Conservation (phyloP, 1,140 invertebrate species). For the Helicorthomorpha holstii region DNA sequence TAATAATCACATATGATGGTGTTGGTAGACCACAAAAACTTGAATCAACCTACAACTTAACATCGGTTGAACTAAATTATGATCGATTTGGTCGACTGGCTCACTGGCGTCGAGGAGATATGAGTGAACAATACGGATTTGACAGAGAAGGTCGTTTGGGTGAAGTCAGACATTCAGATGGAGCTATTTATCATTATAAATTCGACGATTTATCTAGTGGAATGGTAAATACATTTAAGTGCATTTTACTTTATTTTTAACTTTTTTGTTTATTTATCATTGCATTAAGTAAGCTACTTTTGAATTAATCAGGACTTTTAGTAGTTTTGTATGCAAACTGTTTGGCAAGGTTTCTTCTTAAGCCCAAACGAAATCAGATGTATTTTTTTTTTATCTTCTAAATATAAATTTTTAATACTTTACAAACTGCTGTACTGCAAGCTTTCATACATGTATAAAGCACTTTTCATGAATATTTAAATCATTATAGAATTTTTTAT, state of each 20-base stretch:
- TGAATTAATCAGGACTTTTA: background rate
- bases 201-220: slow-evolving; percentile 77
- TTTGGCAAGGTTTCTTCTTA: no score
- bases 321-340: no score
- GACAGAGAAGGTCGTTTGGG: slow-evolving; percentile 67
- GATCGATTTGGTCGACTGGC: slow-evolving; percentile 76
- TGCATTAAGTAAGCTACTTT: background rate
- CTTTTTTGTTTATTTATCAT: background rate
- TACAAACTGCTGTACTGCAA: no score
- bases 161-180: slow-evolving; percentile 75
- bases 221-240: slow-evolving; percentile 36
- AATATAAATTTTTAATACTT: no score
- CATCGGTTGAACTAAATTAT: slow-evolving; percentile 77
- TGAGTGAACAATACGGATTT: slow-evolving; percentile 72
- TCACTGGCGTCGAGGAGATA: slow-evolving; percentile 79
- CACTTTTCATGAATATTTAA: no score
- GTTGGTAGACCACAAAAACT: slow-evolving; percentile 77
- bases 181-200: slow-evolving; percentile 63
- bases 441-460: no score
- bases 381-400: no score
- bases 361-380: no score
- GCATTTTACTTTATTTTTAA: background rate
- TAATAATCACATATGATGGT: slow-evolving; percentile 82
- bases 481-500: no score
- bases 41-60: slow-evolving; percentile 50